Base-by-base conservation (phyloP, 1,140 invertebrate genomes). In the Apis laboriosa region DNA sequence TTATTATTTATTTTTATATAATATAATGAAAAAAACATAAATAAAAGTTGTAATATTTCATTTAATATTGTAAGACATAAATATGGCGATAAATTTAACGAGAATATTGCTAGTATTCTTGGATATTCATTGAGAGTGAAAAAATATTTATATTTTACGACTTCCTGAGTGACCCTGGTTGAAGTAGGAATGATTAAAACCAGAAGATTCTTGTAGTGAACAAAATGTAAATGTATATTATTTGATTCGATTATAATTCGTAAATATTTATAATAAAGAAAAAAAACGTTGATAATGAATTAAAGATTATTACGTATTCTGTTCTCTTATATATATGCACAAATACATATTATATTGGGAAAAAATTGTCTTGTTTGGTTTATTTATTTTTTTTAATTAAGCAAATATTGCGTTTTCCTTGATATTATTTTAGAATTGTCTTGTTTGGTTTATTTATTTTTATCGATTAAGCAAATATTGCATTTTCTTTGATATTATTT, bases 131-230 rank as follows among this genome's bases (percentile, higher is more conserved):
- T 21, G n/a, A 24, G 58, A 28, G 21, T 53, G 51, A 28, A 63
- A 51, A 63, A 76, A 51, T 76, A 76, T 76, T 63, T 63, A 24
- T 34, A 21, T 51, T 76, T 76, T 75, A 75, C 43, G 58, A 63
- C n/a, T 75, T 63, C 43, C 58, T n/a, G 60, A 51, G 28, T 24
- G 43, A 63, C 58, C 34, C 2, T 51, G 28, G 58, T 24, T 21
- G 28, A 12, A 28, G 28, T 15, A 53, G 17, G 8, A 74, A 76
- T 17, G 28, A 74, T 60, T 43, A 60, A 74, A 60, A 8, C 9
- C 56, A 17, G 5, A 64, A 53, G 11, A 51, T 5, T 49, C 0
- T 75, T 13, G 55, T 19, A 9, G 17, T 13, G 15, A 19, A 19
- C 2, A 51, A 63, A 15, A 12, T 13, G 28, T 43, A 19, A 11